Evolutionary conservation across 2,797 vertebrate genomes (phyloP), one percentile per base, ranked within the genome.

Genomic region (Alcedo atthis): DNA sequence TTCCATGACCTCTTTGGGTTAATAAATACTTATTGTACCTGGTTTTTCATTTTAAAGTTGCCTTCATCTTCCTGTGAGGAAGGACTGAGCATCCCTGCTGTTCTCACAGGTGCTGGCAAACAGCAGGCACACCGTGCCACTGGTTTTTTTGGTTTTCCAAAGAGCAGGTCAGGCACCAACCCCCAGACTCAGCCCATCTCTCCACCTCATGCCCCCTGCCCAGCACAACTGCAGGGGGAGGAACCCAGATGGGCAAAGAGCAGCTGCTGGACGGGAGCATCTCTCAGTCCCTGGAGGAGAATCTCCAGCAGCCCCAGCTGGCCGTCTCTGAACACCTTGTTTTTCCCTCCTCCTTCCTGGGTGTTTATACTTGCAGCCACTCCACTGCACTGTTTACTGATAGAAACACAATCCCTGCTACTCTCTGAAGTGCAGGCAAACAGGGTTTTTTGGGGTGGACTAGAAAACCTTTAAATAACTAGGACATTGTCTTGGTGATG

Each of bases 381-480:
- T 88, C 57, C 32, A 25, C 30, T 70, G 57, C 26, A 48, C 55
- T 68, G 54, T 79, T 84, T 86, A 54, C 57, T 67, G 74, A 79
- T 54, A 63, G 51, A 26, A 74, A 93, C 90, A 71, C 58, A 90
- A 85, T 87, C 33, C 49, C 32, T 24, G 8, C 33, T 33, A 62
- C 33, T 67, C 81, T 86, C 68, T 37, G 61, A 86, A 90, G 61
- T 3, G 4, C 55, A 81, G 68, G 46, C n/a, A 73, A 66, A 62
- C 71, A 17, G 8, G 26, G 5, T 46, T 49, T 53, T 67, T 51
- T 0, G 0, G 74, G 68, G 49, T 54, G 3, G 43, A 1, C 4
- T 48, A 85, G 74, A 59, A 95, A 89, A 59, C 46, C 48, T 33
- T 71, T 86, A 58, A 82, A 51, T 82, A 88, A 80, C n/a, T 81